phyloP scores from a whole-genome alignment of 2,888 invertebrate species.

The Euproctis similis region DNA sequence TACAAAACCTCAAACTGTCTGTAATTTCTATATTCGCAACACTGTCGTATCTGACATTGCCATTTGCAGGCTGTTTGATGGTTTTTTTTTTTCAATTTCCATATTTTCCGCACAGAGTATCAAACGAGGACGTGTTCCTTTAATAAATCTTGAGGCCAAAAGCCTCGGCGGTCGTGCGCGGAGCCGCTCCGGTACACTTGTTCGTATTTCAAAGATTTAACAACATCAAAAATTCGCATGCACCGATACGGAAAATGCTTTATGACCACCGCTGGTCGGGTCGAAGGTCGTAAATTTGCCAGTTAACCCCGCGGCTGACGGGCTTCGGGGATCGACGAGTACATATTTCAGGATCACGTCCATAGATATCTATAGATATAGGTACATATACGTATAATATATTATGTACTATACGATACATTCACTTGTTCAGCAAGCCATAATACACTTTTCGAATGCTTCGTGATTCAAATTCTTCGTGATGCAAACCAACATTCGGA shows the following conservation, averaged over 20 bases:
- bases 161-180: conserved; percentile 9
- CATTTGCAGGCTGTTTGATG: not conserved
- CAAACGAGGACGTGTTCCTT: conserved; percentile 1
- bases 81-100: not conserved
- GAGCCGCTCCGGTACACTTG: conserved; percentile 21
- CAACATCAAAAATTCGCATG: conserved; percentile 39
- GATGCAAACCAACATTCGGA: too few relatives aligned
- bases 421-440: conserved; percentile 26
- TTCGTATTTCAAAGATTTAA: conserved; percentile 32
- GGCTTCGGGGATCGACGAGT: conserved; percentile 28
- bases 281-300: conserved; percentile 43
- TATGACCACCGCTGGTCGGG: conserved; percentile 32
- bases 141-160: conserved; percentile 5
- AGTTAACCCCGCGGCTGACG: conserved; percentile 35
- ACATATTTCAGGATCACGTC: conserved; percentile 51
- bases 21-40: too few relatives aligned
- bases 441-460: conserved; percentile 36
- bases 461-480: too few relatives aligned
- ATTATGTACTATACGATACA: conserved; percentile 30
- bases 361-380: too few relatives aligned
- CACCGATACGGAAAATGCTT: conserved; percentile 41
- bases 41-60: too few relatives aligned
- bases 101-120: not conserved
- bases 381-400: too few relatives aligned
- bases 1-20: too few relatives aligned